Percentiles rank a stretch among this genome's conserved stretches.
phyloP scores from a whole-genome alignment of 1,140 invertebrate genomes.

The Heterodera schachtii region DNA sequence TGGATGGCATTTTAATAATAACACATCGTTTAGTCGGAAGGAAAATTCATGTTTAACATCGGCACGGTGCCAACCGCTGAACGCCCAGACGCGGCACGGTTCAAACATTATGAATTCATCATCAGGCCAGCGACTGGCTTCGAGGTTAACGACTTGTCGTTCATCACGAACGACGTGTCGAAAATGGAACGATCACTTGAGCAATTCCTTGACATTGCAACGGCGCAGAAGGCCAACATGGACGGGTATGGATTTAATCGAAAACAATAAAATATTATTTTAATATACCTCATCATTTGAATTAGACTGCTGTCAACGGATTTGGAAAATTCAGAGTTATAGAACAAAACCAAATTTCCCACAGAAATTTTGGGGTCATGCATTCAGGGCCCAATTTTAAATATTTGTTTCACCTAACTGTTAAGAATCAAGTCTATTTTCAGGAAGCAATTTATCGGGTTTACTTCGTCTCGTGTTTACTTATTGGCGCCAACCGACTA shows the following conservation, averaged over 20 bases:
- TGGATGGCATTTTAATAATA: background rate
- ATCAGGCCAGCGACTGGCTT: background rate
- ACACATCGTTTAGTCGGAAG: background rate
- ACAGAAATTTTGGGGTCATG: no score
- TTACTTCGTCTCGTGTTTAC: slow-evolving; percentile 4
- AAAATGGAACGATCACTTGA: background rate
- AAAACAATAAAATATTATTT: no score
- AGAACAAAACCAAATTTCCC: no score
- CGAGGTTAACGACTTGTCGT: slow-evolving; percentile 8
- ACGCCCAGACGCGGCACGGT: background rate
- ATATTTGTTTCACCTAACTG: background rate
- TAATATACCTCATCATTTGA: no score
- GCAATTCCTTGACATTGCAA: slow-evolving; percentile 24
- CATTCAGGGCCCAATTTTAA: no score
- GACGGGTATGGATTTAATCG: background rate
- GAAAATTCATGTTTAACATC: background rate
- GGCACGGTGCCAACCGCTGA: background rate
- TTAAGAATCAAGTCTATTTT: background rate
- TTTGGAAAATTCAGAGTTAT: no score
- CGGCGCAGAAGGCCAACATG: background rate
- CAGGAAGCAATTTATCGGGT: background rate
- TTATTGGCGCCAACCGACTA: background rate
- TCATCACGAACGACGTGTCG: background rate
- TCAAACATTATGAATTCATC: background rate
- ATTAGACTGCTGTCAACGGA: no score